phyloP scores from a whole-genome alignment of 2,888 invertebrate genomes.

The Eurois occulta region DNA sequence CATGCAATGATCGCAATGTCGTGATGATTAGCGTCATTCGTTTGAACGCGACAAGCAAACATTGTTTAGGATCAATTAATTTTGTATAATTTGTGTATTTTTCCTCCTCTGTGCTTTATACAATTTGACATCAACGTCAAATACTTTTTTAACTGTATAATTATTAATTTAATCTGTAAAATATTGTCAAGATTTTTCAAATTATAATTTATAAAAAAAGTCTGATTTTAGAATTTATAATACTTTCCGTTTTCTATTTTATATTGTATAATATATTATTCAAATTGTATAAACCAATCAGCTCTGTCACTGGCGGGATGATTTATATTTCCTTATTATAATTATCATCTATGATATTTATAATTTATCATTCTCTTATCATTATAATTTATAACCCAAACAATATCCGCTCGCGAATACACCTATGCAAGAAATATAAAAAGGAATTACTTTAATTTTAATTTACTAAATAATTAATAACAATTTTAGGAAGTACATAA shows the following conservation, averaged over 20 bases:
- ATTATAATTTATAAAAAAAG: constrained; percentile 9
- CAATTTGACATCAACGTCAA: constrained; percentile 42
- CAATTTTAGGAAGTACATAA: constrained; percentile 79
- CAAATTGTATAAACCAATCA: constrained; percentile 59
- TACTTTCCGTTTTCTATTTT: constrained; percentile 14
- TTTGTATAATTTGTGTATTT: constrained; percentile 22
- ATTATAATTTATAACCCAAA: constrained; percentile 62
- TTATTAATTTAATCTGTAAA: constrained; percentile 24
- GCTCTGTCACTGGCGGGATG: constrained; percentile 39
- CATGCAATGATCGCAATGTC: constrained; percentile 72
- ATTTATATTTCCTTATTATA: constrained; percentile 48
- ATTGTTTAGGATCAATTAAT: constrained; percentile 55
- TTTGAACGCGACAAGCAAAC: constrained; percentile 54
- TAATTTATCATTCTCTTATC: constrained; percentile 60
- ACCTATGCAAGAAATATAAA: constrained; percentile 68
- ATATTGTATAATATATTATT: constrained; percentile 24
- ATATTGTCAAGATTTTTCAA: constrained; percentile 36
- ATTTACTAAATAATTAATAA: constrained; percentile 80
- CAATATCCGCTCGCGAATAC: constrained; percentile 68
- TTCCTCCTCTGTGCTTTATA: constrained; percentile 47
- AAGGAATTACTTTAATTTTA: constrained; percentile 65
- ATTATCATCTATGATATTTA: constrained; percentile 66
- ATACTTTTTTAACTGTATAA: constrained; percentile 13
- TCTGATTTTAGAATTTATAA: constrained; percentile 38
- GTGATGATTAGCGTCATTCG: constrained; percentile 53